Evolutionary conservation across 1,140 invertebrate genomes (phyloP), one percentile per base, ranked within the genome.

Genomic region (Pseudoatta argentina): DNA sequence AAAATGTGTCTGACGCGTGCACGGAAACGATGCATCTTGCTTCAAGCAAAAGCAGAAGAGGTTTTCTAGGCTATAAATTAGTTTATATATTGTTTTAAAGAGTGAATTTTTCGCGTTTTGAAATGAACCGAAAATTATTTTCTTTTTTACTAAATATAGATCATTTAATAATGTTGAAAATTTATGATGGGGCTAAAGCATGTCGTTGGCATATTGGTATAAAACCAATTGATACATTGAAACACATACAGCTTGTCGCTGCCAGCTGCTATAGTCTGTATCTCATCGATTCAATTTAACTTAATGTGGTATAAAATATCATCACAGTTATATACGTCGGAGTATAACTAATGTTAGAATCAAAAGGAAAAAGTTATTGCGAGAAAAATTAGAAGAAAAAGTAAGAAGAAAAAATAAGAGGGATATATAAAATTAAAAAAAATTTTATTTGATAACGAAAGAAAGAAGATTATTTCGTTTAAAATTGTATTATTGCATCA

Each of bases 401-500:
- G 2, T 8, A 2, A 21, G 39, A 18, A 6, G 44, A 3, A 0
- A 4, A 24, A 57, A 55, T 4, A 12, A n/a, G n/a, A 12, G 18
- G 6, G 0, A 24, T 14, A 14, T 16, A 69, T 55, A 12, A 66
- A 51, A n/a, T 55, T 39, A 14, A 14, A 10, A 24, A 57, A 63
- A 18, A 39, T 39, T 16, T 24, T 34, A 34, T 79, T 53, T 14
- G 27, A 12, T 78, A 16, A 66, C 18, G 14, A 78, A 34, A 39
- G 61, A 30, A 66, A 79, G 7, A 21, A 14, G n/a, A 67, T 69
- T 44, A 27, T 53, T 30, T 69, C 8, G n/a, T 66, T 39, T 51
- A 27, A 12, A 27, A 55, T 55, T 79, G 21, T 34, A 67, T n/a
- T 67, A 66, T 66, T 67, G 34, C n/a, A 21, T 79, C 27, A 67